Base-by-base conservation (phyloP, 92 coral and sea anemone genomes). In the Scolanthus callimorphus region DNA sequence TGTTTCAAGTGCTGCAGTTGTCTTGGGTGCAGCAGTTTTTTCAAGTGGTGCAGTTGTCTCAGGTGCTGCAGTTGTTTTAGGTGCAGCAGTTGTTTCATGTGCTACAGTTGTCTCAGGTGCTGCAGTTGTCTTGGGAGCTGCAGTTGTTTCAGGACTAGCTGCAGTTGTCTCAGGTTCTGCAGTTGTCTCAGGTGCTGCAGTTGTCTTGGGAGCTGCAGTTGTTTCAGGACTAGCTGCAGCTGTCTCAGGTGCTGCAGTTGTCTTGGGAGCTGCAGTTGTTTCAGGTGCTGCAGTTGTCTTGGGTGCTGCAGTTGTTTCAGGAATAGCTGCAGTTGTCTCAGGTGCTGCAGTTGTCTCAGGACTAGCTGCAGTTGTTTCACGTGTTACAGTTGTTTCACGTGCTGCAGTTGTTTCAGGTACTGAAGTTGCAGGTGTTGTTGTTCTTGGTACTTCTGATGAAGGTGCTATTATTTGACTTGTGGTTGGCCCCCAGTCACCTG, bases 21-120 rank as follows among this genome's bases (percentile, higher is more conserved):
- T 46, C 51, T 59, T 41, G 4, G 55, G 38, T 43, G 56, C 45
- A n/a, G 56, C 25, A 25, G 68, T 62, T 20, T 27, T 62, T 34
- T 34, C 15, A 6, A 15, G 43, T 34, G 43, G 9, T 6, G 67
- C 17, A 8, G 3, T 4, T n/a, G 54, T 44, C 23, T 46, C 22
- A 6, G 52, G 52, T 10, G 22, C 52, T 19, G 22, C 52, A 10
- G 22, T 46, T 9, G 52, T 46, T 46, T 46, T 46, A 10, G 52
- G 52, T 46, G 52, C 52, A 6, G 59, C 52, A 10, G 52, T 46
- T 47, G 49, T 21, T 29, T 50, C 59, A 26, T 65, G 48, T 49
- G 59, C 57, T 27, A 57, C 70, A 58, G 64, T 70, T 15, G 22
- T 67, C 63, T 43, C 30, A 9, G 59, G 58, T 19, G 45, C 38